These are phyloP conservation scores for Oryzias celebensis DNA, from an alignment of 2,113 vertebrate genomes.

Conservation along the genomic window DNA sequence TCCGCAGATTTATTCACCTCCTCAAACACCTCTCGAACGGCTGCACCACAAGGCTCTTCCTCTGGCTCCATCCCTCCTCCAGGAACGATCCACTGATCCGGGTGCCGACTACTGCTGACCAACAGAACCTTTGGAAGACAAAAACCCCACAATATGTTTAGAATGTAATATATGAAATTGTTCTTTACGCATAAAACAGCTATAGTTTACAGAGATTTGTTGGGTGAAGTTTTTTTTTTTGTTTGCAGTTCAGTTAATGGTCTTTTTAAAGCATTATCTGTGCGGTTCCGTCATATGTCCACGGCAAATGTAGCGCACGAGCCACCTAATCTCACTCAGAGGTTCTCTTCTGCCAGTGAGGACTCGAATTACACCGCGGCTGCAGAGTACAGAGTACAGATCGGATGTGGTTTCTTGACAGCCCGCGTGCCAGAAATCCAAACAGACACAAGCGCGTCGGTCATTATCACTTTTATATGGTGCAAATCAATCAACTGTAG, in stretches of 20 bases:
- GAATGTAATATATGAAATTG: too few species aligned
- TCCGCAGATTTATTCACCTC: slow-evolving; percentile 78
- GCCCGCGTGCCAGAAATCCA: slow-evolving; percentile 16
- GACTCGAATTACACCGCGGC: slow-evolving; percentile 60
- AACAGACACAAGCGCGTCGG: slow-evolving; percentile 33
- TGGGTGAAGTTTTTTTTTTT: not conserved
- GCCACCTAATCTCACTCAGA: slow-evolving; percentile 3
- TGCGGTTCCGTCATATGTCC: not conserved
- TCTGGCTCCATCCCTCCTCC: slow-evolving; percentile 98
- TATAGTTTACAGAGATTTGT: not conserved
- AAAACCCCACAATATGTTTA: not conserved
- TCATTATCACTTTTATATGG: slow-evolving; percentile 19
- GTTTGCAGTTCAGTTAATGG: slow-evolving; percentile 15
- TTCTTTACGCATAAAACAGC: too few species aligned
- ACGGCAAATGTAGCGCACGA: slow-evolving; percentile 30
- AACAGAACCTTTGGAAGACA: slow-evolving; percentile 83
- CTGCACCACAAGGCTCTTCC: slow-evolving; percentile 91
- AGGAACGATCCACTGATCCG: slow-evolving; percentile 97
- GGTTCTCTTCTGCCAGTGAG: not conserved
- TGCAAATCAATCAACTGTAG: not conserved
- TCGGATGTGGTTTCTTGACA: slow-evolving; percentile 43
- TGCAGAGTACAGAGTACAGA: slow-evolving; percentile 44
- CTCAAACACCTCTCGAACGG: slow-evolving; percentile 92
- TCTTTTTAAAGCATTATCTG: not conserved
- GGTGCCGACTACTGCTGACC: slow-evolving; percentile 97